Base-by-base conservation (phyloP, 2,797 vertebrate species). In the Cirrhinus molitorella region DNA sequence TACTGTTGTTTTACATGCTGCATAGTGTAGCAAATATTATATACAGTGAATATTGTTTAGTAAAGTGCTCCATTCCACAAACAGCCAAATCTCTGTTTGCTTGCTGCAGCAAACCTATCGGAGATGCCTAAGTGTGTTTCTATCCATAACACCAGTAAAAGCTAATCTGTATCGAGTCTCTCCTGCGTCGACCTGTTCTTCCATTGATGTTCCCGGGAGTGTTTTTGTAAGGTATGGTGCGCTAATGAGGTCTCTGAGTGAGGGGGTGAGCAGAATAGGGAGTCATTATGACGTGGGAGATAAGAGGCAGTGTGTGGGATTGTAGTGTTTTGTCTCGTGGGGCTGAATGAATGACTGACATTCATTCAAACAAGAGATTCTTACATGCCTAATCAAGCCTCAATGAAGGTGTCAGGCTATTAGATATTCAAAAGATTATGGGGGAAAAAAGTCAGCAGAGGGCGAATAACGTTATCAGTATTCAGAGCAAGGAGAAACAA, bases 351-450 rank as follows among this genome's bases (percentile, higher is more conserved):
- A 78, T 85, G 47, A 84, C 72, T 55, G 79, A 79, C 81, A 83
- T 55, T 28, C 76, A 61, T 78, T 84, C 34, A 80, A 81, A 84
- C 74, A 74, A 81, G 70, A 84, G 80, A 85, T 67, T 80, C 55
- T 55, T 81, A 63, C 13, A 28, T 47, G 55, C 43, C 77, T 68
- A 80, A 85, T 68, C 84, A 75, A 66, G 65, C 78, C 65, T 72
- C 63, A 87, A 53, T 87, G 51, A 83, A 55, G 31, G 73, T 78
- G 55, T 66, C 63, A 71, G 79, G 17, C 45, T 82, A 83, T 68
- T 81, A 80, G 68, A 83, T 61, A 40, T 77, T 71, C 51, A 59
- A 47, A 63, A 61, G 61, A 70, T 49, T 61, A 61, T 51, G 16
- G 1, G 2, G 1, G 0, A 40, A 40, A 71, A 34, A 12, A 59